Evolutionary conservation across 2,113 vertebrate species (phyloP).

Genomic region (Dolichallabes microphthalmus): DNA sequence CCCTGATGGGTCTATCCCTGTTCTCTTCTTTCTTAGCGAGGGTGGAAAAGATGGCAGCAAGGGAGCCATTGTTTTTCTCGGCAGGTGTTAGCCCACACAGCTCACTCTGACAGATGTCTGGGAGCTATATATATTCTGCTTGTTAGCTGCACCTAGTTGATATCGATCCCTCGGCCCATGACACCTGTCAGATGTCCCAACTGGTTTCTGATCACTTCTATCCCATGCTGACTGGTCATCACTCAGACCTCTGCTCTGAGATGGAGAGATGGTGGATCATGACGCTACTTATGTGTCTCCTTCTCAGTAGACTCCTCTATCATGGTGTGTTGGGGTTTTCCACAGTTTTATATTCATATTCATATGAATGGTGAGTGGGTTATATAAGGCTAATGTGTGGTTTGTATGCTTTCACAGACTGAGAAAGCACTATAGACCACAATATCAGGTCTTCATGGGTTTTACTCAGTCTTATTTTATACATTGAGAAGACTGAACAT

Average conservation of each 20-base stretch:
- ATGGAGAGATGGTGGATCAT: constrained; percentile 8
- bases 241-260: constrained; percentile 22
- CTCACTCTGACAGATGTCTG: constrained; percentile 50
- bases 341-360: not conserved
- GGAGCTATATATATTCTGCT: constrained; percentile 58
- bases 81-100: constrained; percentile 48
- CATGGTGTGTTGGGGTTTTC: not conserved
- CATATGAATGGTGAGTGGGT: not conserved
- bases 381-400: not conserved
- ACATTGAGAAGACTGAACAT: not conserved
- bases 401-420: not conserved
- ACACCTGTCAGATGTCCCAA: constrained; percentile 50
- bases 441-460: not conserved
- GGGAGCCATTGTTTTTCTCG: constrained; percentile 38
- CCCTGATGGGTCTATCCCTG: constrained; percentile 40
- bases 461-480: not conserved
- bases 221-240: constrained; percentile 22
- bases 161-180: constrained; percentile 53
- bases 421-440: not conserved
- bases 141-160: constrained; percentile 51
- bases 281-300: not conserved
- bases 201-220: constrained; percentile 33
- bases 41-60: constrained; percentile 39
- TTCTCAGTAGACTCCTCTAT: not conserved
- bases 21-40: constrained; percentile 19